Conservation (phyloP, 92 coral and sea anemone species). For the Palythoa grandis region DNA sequence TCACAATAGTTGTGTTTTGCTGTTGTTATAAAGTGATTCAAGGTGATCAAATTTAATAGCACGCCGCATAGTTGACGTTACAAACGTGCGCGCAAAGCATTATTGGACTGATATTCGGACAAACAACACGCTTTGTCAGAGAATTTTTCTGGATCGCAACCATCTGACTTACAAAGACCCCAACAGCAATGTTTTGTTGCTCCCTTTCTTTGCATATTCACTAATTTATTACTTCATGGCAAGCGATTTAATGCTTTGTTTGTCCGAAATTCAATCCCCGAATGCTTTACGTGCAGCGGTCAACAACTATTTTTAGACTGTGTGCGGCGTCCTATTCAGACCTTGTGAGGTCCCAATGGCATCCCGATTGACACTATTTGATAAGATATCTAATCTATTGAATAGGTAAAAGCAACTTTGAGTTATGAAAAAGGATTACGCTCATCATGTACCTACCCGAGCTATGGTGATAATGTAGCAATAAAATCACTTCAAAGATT, state of each 20-base stretch:
- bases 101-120: too few species aligned
- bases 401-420: background rate
- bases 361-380: background rate
- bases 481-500: slow-evolving; percentile 14
- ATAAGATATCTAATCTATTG: background rate
- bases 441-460: slow-evolving; percentile 21
- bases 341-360: background rate
- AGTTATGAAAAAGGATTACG: slow-evolving; percentile 18
- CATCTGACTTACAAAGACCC: background rate
- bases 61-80: too few species aligned
- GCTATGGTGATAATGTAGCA: slow-evolving; percentile 10
- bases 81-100: too few species aligned
- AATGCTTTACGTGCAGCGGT: too few species aligned
- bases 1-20: slow-evolving; percentile 5
- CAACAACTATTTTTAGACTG: too few species aligned
- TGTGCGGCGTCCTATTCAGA: background rate
- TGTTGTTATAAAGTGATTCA: background rate
- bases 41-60: background rate
- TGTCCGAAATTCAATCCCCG: too few species aligned
- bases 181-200: background rate
- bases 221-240: too few species aligned
- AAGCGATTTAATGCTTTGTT: too few species aligned
- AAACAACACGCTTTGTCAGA: too few species aligned
- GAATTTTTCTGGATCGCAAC: too few species aligned
- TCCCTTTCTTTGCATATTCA: too few species aligned